Conservation (phyloP, 1,140 invertebrate species). For the Heterodera carotae region DNA sequence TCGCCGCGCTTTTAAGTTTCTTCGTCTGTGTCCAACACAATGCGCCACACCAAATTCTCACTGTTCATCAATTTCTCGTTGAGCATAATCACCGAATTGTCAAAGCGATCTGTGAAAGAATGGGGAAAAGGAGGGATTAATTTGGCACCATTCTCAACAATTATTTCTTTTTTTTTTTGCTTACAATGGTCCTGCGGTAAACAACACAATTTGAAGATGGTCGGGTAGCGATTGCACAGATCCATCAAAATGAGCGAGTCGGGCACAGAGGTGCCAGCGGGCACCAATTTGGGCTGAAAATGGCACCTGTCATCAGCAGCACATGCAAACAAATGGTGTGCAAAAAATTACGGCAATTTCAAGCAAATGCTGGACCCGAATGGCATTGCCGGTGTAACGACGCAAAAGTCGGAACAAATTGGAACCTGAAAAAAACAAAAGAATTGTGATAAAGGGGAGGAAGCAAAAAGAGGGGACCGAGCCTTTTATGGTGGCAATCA, state of each 20-base stretch:
- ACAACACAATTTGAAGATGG: slow-evolving; percentile 18
- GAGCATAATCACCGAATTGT: not conserved
- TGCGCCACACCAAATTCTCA: slow-evolving; percentile 10
- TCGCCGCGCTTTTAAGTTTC: not conserved
- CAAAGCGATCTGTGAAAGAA: not conserved
- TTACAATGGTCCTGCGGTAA: slow-evolving; percentile 5
- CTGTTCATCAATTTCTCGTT: slow-evolving; percentile 11
- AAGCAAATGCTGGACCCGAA: slow-evolving; percentile 2
- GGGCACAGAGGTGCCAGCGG: not conserved
- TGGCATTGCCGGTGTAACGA: slow-evolving; percentile 6
- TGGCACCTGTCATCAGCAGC: too few relatives aligned
- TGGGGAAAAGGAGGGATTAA: not conserved
- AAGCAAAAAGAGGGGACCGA: too few relatives aligned
- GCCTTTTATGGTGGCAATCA: too few relatives aligned
- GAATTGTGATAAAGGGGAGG: too few relatives aligned
- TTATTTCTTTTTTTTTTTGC: too few relatives aligned
- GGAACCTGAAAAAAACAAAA: slow-evolving; percentile 9
- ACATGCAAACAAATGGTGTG: too few relatives aligned
- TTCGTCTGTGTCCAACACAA: slow-evolving; percentile 15
- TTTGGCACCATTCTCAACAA: not conserved
- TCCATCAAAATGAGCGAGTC: not conserved
- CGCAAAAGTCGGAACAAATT: slow-evolving; percentile 22
- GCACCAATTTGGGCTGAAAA: slow-evolving; percentile 16
- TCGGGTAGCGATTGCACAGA: slow-evolving; percentile 13
- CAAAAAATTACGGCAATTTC: not conserved